Percentiles rank a stretch among this genome's conserved stretches.
Conservation (phyloP, 2,113 vertebrate genomes). For the Thamnophis sirtalis region DNA sequence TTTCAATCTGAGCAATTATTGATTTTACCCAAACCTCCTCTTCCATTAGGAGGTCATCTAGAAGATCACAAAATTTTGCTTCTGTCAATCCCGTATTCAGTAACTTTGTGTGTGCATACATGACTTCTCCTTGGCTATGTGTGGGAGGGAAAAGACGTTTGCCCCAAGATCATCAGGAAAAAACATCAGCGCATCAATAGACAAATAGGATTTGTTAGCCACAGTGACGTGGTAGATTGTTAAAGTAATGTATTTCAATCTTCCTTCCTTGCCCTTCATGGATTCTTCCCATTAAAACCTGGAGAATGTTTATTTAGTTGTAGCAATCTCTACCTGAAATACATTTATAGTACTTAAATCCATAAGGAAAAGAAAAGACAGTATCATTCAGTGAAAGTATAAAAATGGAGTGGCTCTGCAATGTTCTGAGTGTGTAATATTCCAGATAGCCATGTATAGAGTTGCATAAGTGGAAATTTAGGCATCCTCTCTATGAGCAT, state of each 20-base stretch:
- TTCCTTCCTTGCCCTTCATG: background rate
- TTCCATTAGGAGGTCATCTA: background rate
- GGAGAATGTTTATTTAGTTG: background rate
- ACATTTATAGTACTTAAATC: background rate
- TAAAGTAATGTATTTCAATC: background rate
- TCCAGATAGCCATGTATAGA: background rate
- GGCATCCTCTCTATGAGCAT: background rate
- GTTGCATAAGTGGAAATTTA: background rate
- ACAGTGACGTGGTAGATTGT: background rate
- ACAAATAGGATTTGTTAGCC: background rate
- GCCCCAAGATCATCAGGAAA: background rate
- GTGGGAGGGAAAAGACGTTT: background rate
- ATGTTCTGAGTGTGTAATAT: background rate
- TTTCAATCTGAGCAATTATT: background rate
- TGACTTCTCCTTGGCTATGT: background rate
- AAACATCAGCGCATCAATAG: background rate
- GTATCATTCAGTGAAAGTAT: background rate
- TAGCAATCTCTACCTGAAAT: background rate
- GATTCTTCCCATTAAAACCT: background rate
- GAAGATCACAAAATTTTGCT: background rate
- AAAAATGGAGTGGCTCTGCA: background rate
- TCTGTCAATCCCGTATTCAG: background rate
- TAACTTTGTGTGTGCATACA: background rate
- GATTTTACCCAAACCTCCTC: background rate
- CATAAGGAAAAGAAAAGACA: background rate